Conservation (phyloP, 2,888 invertebrate species). For the Dicyrtoma fusca region DNA sequence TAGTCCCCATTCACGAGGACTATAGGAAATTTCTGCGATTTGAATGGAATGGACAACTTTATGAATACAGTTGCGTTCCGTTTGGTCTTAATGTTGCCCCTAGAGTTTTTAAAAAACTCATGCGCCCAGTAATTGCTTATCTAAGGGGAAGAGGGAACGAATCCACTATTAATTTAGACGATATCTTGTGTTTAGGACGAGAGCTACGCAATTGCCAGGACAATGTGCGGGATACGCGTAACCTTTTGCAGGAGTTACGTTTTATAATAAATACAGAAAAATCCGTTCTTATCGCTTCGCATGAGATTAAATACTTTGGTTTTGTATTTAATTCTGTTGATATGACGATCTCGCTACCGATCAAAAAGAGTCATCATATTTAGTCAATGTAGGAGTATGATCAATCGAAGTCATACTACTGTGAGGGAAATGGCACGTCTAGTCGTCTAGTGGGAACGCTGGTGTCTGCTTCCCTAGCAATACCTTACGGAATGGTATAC, state of each 20-base stretch:
- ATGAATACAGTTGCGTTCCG: slow-evolving; percentile 6
- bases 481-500: slow-evolving; percentile 32
- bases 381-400: too few species aligned
- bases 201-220: background rate
- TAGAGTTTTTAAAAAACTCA: slow-evolving; percentile 11
- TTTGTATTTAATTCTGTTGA: slow-evolving; percentile 2
- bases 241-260: background rate
- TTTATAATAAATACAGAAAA: background rate
- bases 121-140: slow-evolving; percentile 5
- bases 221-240: background rate
- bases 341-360: slow-evolving; percentile 9
- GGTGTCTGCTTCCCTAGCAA: slow-evolving; percentile 29
- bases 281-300: background rate
- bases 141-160: background rate
- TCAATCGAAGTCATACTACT: background rate
- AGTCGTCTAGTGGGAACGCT: slow-evolving; percentile 2
- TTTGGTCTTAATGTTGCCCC: slow-evolving; percentile 13
- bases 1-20: background rate
- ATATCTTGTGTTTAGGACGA: background rate
- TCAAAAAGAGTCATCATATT: background rate
- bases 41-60: background rate
- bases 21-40: slow-evolving; percentile 14
- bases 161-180: slow-evolving; percentile 5
- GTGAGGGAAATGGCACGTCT: too few species aligned
- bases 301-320: slow-evolving; percentile 7